phyloP scores from a whole-genome alignment of 1,140 invertebrate species.

The Drosophila murphyi region DNA sequence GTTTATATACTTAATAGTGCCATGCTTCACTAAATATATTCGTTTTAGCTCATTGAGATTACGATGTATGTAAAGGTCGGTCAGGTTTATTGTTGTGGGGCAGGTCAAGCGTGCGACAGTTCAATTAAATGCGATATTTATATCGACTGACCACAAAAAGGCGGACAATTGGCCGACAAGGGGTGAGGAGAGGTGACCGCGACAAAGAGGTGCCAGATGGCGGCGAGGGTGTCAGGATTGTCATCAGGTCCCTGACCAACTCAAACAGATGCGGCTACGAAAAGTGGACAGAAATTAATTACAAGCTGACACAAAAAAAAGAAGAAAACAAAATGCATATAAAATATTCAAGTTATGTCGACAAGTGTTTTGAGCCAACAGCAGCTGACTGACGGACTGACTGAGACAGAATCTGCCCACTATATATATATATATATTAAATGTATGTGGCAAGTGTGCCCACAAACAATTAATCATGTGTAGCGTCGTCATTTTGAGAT shows the following conservation, averaged over 20 bases:
- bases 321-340: neutral
- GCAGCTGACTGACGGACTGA: neutral
- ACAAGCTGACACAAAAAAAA: constrained; percentile 20
- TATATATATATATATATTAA: too few species aligned
- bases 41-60: constrained; percentile 44
- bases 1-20: neutral
- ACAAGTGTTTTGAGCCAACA: constrained; percentile 44
- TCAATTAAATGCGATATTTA: constrained; percentile 82
- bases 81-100: constrained; percentile 3
- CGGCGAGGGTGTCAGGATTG: constrained; percentile 28
- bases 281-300: constrained; percentile 70
- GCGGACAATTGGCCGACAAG: constrained; percentile 60
- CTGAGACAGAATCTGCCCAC: too few species aligned
- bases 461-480: constrained; percentile 69
- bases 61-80: constrained; percentile 39
- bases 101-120: constrained; percentile 47
- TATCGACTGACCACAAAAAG: constrained; percentile 68
- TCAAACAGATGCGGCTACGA: constrained; percentile 49
- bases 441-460: neutral
- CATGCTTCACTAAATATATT: neutral
- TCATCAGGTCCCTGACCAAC: constrained; percentile 33
- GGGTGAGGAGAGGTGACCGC: too few species aligned
- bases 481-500: constrained; percentile 69
- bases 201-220: constrained; percentile 52
- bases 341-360: constrained; percentile 9